Conservation (phyloP, 2,888 invertebrate species). For the Perizoma flavofasciatum region DNA sequence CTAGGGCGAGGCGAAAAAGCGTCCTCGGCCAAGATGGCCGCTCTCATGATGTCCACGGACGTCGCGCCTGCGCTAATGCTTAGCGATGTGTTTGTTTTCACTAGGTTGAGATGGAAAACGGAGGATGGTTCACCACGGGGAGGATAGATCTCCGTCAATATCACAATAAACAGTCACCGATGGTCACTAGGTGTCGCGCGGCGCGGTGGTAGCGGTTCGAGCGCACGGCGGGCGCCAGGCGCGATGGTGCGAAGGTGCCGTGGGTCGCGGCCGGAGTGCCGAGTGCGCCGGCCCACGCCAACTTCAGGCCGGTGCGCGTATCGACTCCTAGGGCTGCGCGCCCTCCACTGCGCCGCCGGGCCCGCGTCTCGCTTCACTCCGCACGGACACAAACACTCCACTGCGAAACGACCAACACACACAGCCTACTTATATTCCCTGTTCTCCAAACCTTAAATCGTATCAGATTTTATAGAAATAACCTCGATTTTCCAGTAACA, state of each 20-base stretch:
- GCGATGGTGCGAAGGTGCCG: constrained; percentile 62
- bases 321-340: constrained; percentile 59
- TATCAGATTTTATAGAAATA: constrained; percentile 54
- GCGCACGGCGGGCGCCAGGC: constrained; percentile 44
- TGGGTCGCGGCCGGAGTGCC: constrained; percentile 57
- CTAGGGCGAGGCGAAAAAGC: constrained; percentile 81
- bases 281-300: constrained; percentile 66
- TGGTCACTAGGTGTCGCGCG: constrained; percentile 52
- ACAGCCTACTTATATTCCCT: constrained; percentile 60
- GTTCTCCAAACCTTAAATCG: constrained; percentile 58
- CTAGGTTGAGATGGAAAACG: constrained; percentile 51
- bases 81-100: constrained; percentile 80
- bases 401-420: constrained; percentile 62
- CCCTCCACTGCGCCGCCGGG: constrained; percentile 37
- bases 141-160: constrained; percentile 33
- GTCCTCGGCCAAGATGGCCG: constrained; percentile 81
- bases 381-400: constrained; percentile 67
- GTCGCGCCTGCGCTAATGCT: constrained; percentile 78
- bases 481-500: constrained; percentile 45
- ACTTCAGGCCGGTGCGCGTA: constrained; percentile 71
- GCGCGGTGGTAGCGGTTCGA: constrained; percentile 49
- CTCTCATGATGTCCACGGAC: constrained; percentile 74
- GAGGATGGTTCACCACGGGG: constrained; percentile 49
- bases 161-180: constrained; percentile 57
- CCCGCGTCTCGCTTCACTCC: constrained; percentile 62